Evolutionary conservation across 2,888 invertebrate species (phyloP).

Genomic region (Pachydiplax longipennis): DNA sequence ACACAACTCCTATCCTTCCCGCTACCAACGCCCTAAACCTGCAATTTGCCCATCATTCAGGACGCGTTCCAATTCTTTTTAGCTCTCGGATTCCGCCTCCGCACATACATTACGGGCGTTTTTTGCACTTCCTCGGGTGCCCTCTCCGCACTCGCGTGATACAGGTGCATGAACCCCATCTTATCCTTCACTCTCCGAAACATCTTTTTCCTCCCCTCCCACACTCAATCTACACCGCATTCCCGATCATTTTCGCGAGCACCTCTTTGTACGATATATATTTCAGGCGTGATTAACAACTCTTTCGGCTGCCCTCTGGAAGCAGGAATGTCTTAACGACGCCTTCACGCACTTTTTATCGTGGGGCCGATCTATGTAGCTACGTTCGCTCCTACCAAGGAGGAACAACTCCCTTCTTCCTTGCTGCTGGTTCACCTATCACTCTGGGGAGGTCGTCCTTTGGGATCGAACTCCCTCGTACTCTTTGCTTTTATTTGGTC

Average conservation of each 20-base stretch:
- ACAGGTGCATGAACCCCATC: neutral
- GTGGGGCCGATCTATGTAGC: neutral
- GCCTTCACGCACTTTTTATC: neutral
- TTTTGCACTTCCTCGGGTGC: neutral
- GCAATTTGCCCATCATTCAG: neutral
- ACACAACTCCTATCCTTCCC: neutral
- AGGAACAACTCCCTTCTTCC: neutral
- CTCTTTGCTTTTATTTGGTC: neutral
- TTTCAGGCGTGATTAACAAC: neutral
- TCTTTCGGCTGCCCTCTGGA: neutral
- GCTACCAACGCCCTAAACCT: neutral
- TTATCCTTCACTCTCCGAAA: neutral
- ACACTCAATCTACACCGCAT: neutral
- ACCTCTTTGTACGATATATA: neutral
- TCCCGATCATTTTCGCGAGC: neutral
- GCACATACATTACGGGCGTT: neutral
- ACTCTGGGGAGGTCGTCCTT: neutral
- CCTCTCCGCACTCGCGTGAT: constrained; percentile 3
- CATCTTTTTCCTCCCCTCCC: neutral
- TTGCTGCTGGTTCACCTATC: neutral
- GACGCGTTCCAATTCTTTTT: neutral
- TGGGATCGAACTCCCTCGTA: neutral
- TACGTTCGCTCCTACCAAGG: neutral
- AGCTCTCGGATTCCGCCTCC: neutral
- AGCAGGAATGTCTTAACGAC: neutral